Conservation (phyloP, 2,113 vertebrate species). For the Perca schrenkii region DNA sequence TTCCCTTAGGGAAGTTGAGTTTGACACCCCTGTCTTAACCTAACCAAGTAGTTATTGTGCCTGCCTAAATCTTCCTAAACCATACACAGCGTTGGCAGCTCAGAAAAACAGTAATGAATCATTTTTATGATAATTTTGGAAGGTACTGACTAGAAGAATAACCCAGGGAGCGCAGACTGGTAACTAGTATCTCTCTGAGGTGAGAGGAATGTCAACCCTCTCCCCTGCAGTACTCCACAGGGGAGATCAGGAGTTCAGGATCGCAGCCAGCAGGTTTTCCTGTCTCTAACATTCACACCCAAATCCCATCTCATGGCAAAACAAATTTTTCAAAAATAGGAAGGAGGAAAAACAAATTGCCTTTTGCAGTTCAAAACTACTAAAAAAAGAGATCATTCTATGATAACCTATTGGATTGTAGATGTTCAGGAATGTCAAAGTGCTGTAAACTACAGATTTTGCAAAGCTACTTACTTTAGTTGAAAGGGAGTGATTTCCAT, state of each 20-base stretch:
- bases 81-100: no score
- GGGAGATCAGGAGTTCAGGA: constrained; percentile 33
- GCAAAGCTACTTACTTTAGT: not conserved
- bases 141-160: not conserved
- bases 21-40: no score
- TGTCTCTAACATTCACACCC: not conserved
- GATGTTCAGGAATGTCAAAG: not conserved
- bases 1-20: no score
- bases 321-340: not conserved
- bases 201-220: constrained; percentile 32
- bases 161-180: constrained; percentile 6
- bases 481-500: not conserved
- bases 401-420: not conserved
- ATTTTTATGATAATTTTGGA: not conserved
- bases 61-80: not conserved
- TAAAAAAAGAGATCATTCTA: not conserved
- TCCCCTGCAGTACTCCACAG: not conserved
- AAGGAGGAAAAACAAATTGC: constrained; percentile 6
- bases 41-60: not conserved
- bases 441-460: not conserved
- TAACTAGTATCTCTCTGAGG: constrained; percentile 25
- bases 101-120: not conserved
- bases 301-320: no score
- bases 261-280: not conserved
- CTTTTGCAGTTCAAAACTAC: not conserved